Conservation (phyloP, 2,888 invertebrate genomes). For the Spialia ferax region DNA sequence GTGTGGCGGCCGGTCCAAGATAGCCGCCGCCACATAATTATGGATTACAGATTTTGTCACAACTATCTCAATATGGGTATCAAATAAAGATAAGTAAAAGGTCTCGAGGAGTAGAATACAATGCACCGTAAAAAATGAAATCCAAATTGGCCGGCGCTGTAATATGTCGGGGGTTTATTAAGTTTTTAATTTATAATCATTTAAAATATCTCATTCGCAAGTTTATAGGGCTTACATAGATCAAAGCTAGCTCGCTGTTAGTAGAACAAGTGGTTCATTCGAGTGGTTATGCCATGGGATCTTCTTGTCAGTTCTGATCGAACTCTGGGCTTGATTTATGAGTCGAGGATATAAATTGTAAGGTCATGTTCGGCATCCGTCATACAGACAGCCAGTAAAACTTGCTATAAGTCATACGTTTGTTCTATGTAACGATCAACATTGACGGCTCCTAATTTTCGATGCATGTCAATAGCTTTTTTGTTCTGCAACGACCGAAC, state of each 20-base stretch:
- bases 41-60: too few species aligned
- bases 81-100: too few species aligned
- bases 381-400: constrained; percentile 56
- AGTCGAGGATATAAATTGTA: constrained; percentile 71
- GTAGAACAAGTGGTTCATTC: constrained; percentile 48
- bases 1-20: too few species aligned
- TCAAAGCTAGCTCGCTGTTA: not conserved
- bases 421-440: constrained; percentile 54
- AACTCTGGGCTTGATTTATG: constrained; percentile 76
- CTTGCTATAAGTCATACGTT: constrained; percentile 70
- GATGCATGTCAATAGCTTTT: constrained; percentile 39
- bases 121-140: too few species aligned
- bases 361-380: constrained; percentile 78
- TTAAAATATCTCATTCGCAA: not conserved
- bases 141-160: too few species aligned
- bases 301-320: constrained; percentile 79
- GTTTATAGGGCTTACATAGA: not conserved
- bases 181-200: too few species aligned
- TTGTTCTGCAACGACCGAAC: constrained; percentile 6
- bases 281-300: constrained; percentile 70
- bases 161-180: too few species aligned
- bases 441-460: constrained; percentile 60
- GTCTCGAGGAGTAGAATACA: too few species aligned
- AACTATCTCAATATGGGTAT: too few species aligned
- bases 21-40: too few species aligned